Evolutionary conservation across 2,888 invertebrate genomes (phyloP).

Genomic region (Perdita meconis): DNA sequence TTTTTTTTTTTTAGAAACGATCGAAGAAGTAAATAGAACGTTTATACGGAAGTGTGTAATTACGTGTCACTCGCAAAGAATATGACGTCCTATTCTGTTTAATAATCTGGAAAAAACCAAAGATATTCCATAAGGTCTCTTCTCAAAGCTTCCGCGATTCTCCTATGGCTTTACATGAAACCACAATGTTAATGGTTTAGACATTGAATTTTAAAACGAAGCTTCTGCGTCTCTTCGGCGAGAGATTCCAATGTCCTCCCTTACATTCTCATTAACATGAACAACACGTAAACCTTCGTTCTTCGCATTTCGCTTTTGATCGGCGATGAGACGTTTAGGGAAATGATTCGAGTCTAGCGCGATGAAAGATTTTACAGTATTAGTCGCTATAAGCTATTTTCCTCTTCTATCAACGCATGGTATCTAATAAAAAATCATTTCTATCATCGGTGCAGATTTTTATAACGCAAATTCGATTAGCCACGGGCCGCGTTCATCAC

Average conservation of each 20-base stretch:
- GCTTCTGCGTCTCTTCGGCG: neutral
- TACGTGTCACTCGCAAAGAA: neutral
- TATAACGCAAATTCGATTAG: neutral
- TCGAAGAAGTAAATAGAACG: neutral
- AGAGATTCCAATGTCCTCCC: neutral
- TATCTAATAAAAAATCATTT: neutral
- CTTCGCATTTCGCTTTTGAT: neutral
- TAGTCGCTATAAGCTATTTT: neutral
- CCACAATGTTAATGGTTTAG: neutral
- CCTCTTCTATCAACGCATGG: no score
- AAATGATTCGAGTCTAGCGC: neutral
- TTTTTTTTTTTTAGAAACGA: neutral
- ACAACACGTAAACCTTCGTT: constrained; percentile 26
- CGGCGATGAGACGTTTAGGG: neutral
- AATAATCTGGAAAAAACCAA: constrained; percentile 2
- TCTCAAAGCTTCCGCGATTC: neutral
- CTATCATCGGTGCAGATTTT: neutral
- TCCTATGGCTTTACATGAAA: neutral
- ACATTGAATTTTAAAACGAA: neutral
- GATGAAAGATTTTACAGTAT: neutral
- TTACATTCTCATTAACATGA: neutral
- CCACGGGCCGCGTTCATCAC: neutral
- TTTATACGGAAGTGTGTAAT: neutral
- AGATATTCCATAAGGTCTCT: neutral
- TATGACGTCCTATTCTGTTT: neutral